These are phyloP conservation scores for Phorcus lineatus DNA, from an alignment of 2,888 invertebrate species.

Conservation along the genomic window DNA sequence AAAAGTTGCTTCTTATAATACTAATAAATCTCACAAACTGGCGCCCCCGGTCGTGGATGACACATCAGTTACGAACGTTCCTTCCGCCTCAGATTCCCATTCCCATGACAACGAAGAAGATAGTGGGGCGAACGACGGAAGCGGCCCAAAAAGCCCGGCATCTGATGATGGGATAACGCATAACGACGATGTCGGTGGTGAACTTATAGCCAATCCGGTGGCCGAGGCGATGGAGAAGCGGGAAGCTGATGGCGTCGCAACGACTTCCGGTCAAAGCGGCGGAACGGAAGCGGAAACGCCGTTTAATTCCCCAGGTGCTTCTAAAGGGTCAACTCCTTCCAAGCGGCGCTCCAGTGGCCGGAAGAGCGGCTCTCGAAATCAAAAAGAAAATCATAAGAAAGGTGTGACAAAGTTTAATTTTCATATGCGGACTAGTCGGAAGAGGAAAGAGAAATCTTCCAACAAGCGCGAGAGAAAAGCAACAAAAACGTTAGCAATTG, in stretches of 20 bases:
- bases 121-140: constrained; percentile 51
- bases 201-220: constrained; percentile 92
- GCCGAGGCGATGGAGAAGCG: constrained; percentile 74
- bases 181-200: constrained; percentile 86
- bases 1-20: constrained; percentile 64
- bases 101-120: constrained; percentile 65
- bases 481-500: constrained; percentile 98
- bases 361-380: constrained; percentile 25
- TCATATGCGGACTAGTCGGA: constrained; percentile 86
- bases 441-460: constrained; percentile 77
- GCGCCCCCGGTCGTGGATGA: constrained; percentile 44
- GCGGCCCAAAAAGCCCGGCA: constrained; percentile 49
- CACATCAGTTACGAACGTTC: constrained; percentile 47
- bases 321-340: constrained; percentile 15
- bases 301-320: constrained; percentile 43
- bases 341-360: neutral
- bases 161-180: constrained; percentile 38
- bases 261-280: constrained; percentile 83
- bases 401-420: constrained; percentile 74
- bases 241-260: constrained; percentile 32
- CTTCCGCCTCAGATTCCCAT: constrained; percentile 56
- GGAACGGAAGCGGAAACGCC: constrained; percentile 74
- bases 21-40: constrained; percentile 51
- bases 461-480: constrained; percentile 88
- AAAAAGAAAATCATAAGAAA: constrained; percentile 54